Base-by-base conservation (phyloP, 64 coral and sea anemone species). In the Astreopora myriophthalma region DNA sequence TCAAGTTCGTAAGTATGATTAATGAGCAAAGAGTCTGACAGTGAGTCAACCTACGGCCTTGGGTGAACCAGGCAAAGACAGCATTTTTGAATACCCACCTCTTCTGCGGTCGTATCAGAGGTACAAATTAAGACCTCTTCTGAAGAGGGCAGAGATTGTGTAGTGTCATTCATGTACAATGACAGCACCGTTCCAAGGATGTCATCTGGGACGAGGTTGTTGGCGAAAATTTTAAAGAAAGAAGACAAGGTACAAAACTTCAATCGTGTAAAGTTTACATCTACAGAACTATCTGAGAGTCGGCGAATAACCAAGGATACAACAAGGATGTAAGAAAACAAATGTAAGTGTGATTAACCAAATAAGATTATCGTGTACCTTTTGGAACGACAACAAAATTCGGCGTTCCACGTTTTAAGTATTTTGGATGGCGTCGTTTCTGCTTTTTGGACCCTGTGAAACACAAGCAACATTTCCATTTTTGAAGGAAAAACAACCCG, bases 61-160 rank as follows among this genome's bases (percentile, higher is more conserved):
- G n/a, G n/a, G 14, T 37, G 24, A 1, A 38, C 22, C 3, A 68
- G 6, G 64, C 22, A 30, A 68, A n/a, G n/a, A n/a, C n/a, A n/a
- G n/a, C n/a, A 6, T n/a, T 38, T 23, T 4, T 5, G 11, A n/a
- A 70, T 29, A 30, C 63, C 46, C 77, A 90, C 88, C 75, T 90
- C 88, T 81, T 90, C 88, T 69, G 64, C 31, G 33, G 88, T 80
- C 5, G 88, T 90, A 13, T 90, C 88, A 57, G 76, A 32, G 1
- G 88, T 60, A 44, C 88, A 90, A 49, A 90, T 72, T n/a, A 90
- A 71, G 3, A 90, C 88, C 57, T 90, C 66, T 22, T 90, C 75
- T 1, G 75, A 49, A 34, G 75, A 69, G 3, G 88, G 76, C 9
- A 81, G 75, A 71, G 30, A 66, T 36, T 82, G 31, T 55, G 75